Evolutionary conservation across 92 coral and sea anemone species (phyloP).

Genomic region (Phenganax marumi): DNA sequence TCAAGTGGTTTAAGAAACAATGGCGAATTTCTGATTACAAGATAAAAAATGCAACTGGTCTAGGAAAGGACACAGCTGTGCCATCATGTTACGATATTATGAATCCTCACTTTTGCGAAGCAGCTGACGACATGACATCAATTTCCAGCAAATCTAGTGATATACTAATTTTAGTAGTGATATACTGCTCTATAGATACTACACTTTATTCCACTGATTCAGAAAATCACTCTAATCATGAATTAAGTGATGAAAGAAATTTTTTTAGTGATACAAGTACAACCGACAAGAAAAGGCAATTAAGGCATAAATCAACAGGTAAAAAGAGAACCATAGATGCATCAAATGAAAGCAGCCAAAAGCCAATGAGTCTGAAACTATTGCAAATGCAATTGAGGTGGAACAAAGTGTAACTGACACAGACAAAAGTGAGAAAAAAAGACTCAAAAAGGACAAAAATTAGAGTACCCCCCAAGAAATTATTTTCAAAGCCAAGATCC

Average conservation of each 20-base stretch:
- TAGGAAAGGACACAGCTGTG: slow-evolving; percentile 52
- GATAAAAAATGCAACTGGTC: slow-evolving; percentile 55
- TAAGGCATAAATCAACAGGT: slow-evolving; percentile 7
- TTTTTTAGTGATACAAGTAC: background rate
- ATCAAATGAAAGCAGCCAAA: slow-evolving; percentile 1
- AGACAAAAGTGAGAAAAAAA: slow-evolving; percentile 7
- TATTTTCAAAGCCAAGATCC: slow-evolving; percentile 35
- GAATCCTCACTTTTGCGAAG: slow-evolving; percentile 55
- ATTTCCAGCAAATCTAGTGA: slow-evolving; percentile 61
- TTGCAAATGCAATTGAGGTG: background rate
- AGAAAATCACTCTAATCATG: slow-evolving; percentile 2
- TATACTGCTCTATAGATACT: slow-evolving; percentile 33
- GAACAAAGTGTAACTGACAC: background rate
- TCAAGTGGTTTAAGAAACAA: slow-evolving; percentile 59
- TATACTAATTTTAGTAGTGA: slow-evolving; percentile 46
- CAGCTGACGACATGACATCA: slow-evolving; percentile 53
- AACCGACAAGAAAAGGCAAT: background rate
- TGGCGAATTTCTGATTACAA: slow-evolving; percentile 61
- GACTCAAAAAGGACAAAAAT: slow-evolving; percentile 17
- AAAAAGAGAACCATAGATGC: background rate
- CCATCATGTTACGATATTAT: slow-evolving; percentile 52
- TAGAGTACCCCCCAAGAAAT: slow-evolving; percentile 21
- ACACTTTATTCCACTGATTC: background rate
- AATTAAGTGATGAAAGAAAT: slow-evolving; percentile 8
- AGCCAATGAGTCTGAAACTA: background rate